Evolutionary conservation across 2,888 invertebrate species (phyloP).

Genomic region (Aphodius granarius): DNA sequence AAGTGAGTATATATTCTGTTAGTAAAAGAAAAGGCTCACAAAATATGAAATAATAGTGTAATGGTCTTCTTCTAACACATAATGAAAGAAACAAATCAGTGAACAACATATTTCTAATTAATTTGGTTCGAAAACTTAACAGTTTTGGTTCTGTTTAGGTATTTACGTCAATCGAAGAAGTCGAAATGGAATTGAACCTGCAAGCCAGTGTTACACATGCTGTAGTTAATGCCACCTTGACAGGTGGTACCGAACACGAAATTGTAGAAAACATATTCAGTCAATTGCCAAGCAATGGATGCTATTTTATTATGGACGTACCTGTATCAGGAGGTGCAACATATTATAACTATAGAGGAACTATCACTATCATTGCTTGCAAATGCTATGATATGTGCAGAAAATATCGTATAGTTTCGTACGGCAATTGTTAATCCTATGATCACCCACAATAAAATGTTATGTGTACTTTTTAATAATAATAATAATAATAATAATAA

Average conservation of each 20-base stretch:
- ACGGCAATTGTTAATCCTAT: background rate
- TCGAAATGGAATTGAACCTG: background rate
- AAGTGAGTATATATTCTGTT: too few species aligned
- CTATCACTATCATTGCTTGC: background rate
- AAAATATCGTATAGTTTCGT: background rate
- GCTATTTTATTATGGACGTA: background rate
- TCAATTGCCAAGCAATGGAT: background rate
- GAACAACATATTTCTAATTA: too few species aligned
- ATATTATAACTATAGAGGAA: background rate
- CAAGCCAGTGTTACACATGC: background rate
- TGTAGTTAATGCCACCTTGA: background rate
- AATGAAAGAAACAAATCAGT: too few species aligned
- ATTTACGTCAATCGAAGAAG: background rate
- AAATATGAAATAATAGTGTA: too few species aligned
- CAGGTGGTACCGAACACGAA: background rate
- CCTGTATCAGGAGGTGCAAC: background rate
- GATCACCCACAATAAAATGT: background rate
- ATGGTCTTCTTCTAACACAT: too few species aligned
- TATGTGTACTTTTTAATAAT: too few species aligned
- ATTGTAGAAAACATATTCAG: background rate
- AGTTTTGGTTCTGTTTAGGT: background rate
- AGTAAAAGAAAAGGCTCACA: too few species aligned
- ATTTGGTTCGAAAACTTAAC: too few species aligned
- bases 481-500: too few species aligned
- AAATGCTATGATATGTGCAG: background rate